Evolutionary conservation across 2,888 invertebrate genomes (phyloP), one percentile per base, ranked within the genome.

Genomic region (Leucoptera coffeella): DNA sequence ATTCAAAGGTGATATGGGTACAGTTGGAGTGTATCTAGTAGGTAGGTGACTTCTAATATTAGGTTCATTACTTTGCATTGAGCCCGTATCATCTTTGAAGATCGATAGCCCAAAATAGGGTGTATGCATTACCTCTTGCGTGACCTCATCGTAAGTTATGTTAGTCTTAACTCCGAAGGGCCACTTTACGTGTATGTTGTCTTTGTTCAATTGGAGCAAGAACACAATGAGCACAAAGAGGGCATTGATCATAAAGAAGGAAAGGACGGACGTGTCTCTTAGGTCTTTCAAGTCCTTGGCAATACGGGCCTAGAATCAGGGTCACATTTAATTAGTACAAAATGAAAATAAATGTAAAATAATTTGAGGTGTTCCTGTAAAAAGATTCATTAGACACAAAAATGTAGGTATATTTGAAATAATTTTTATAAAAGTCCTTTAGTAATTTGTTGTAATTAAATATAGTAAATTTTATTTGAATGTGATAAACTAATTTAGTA

Each of bases 221-320:
- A 97, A 92, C 44, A 99, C 94, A 72, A 96, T 92, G 59, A 97
- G 82, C 48, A 97, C 94, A 82, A 97, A 99, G 47, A 97, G 82
- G 42, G 96, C 92, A 75, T 99, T 99, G 65, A 93, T 71, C 95
- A 99, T 97, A 77, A 96, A 90, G 79, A 97, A 96, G 43, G 85
- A 89, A 73, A 95, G 94, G 36, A 93, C 92, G 39, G 90, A 89
- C 47, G 90, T 86, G 74, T 96, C 93, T 54, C 96, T 80, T 47
- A 97, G 77, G 58, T 93, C 94, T 77, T 90, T 88, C 55, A 97
- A 77, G 65, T 93, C 92, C 59, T 71, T 74, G 45, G 90, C 85
- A 60, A 92, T 89, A 77, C 89, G 83, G 50, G 83, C 88, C 89
- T 91, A 83, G 76, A 82, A 82, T 64, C 59, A 40, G 49, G 53